Conservation (phyloP, 1,140 invertebrate species). For the Monomorium pharaonis region DNA sequence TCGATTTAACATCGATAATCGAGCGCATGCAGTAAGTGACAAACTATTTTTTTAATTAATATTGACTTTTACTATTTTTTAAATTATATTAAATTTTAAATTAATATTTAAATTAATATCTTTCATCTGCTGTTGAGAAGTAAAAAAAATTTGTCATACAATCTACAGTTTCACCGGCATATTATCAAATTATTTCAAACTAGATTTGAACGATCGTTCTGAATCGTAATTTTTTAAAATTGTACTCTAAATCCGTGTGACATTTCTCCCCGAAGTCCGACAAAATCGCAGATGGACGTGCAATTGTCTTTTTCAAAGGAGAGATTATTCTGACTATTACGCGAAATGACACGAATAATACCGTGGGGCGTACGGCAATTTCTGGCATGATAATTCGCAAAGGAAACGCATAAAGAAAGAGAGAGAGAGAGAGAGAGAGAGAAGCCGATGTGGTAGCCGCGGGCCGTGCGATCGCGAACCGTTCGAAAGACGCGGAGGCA, state of each 20-base stretch:
- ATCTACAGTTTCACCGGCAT: background rate
- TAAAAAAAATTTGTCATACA: background rate
- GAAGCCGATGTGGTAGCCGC: background rate
- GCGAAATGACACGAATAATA: constrained; percentile 74
- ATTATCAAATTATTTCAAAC: background rate
- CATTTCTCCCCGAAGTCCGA: background rate
- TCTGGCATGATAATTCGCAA: constrained; percentile 17
- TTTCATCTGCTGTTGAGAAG: background rate
- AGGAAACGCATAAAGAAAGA: background rate
- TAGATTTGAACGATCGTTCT: background rate
- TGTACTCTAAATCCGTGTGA: background rate
- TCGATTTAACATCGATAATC: constrained; percentile 16
- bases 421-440: too few species aligned
- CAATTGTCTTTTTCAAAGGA: background rate
- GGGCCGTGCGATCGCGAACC: constrained; percentile 11
- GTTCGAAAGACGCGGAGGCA: constrained; percentile 13
- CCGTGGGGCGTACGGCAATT: too few species aligned
- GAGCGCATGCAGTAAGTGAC: background rate
- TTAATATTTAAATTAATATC: too few species aligned
- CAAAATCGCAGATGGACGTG: background rate
- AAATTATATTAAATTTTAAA: too few species aligned
- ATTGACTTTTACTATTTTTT: too few species aligned
- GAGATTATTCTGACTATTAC: constrained; percentile 30
- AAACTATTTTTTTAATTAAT: constrained; percentile 27
- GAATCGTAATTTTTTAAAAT: background rate